These are phyloP conservation scores for Catostomus latipinnis DNA, from an alignment of 2,797 vertebrate genomes.

Conservation along the genomic window DNA sequence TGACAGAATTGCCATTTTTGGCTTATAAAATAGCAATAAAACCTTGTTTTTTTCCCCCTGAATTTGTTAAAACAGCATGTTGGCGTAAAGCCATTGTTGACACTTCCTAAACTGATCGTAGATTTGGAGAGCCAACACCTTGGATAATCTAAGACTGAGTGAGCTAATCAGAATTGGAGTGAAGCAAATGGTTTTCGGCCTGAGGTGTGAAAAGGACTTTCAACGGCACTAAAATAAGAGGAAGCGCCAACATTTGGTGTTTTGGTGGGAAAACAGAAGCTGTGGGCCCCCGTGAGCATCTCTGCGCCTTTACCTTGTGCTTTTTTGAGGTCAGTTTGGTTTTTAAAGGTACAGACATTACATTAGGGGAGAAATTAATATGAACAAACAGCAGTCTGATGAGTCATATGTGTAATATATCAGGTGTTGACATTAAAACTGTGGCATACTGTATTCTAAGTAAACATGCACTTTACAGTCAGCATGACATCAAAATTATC, in stretches of 20 bases:
- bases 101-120: conserved; percentile 35
- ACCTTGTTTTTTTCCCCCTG: background rate
- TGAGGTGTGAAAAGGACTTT: conserved; percentile 54
- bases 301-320: conserved; percentile 30
- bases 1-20: background rate
- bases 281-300: background rate
- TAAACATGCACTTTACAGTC: conserved; percentile 12
- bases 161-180: conserved; percentile 35
- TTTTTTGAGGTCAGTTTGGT: conserved; percentile 55
- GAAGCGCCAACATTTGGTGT: conserved; percentile 60
- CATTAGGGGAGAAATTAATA: conserved; percentile 28
- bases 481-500: background rate
- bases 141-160: conserved; percentile 36
- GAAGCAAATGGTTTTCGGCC: conserved; percentile 51
- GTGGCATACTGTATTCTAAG: conserved; percentile 20
- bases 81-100: conserved; percentile 31
- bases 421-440: conserved; percentile 33
- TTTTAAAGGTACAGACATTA: conserved; percentile 31
- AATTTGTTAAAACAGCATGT: conserved; percentile 15
- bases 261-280: conserved; percentile 55
- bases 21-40: background rate
- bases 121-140: conserved; percentile 46
- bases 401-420: conserved; percentile 56
- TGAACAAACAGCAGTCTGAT: conserved; percentile 39
- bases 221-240: conserved; percentile 46